phyloP scores from a whole-genome alignment of 2,888 invertebrate species.

The Heliconius sara region DNA sequence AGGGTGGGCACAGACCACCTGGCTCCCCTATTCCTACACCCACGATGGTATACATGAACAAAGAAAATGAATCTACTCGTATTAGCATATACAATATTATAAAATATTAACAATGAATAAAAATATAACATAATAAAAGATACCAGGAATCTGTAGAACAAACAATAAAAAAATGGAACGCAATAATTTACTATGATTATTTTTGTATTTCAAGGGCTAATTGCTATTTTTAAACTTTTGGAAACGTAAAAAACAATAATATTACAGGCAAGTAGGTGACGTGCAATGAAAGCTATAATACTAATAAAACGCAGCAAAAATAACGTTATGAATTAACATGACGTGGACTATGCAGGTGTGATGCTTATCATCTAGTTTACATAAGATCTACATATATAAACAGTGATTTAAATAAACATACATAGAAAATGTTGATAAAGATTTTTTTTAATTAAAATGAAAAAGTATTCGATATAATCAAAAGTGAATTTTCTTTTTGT shows the following conservation, averaged over 20 bases:
- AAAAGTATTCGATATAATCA: too few relatives aligned
- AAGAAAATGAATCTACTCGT: too few relatives aligned
- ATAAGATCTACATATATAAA: neutral
- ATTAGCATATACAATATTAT: too few relatives aligned
- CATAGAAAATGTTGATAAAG: neutral
- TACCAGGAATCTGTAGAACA: neutral
- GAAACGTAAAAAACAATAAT: neutral
- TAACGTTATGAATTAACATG: neutral
- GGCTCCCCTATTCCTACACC: too few relatives aligned
- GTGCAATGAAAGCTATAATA: neutral
- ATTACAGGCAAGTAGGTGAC: neutral
- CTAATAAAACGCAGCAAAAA: neutral
- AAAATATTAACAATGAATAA: too few relatives aligned
- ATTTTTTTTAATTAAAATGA: too few relatives aligned
- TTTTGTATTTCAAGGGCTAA: neutral
- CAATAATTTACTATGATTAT: neutral
- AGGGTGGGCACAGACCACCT: too few relatives aligned
- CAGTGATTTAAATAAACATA: neutral
- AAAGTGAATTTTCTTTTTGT: too few relatives aligned
- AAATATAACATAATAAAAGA: neutral
- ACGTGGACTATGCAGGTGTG: neutral
- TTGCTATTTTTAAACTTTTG: neutral
- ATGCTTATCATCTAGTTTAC: conserved; percentile 1
- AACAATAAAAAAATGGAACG: neutral
- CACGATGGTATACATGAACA: too few relatives aligned